These are phyloP conservation scores for Rhaphigaster nebulosa DNA, from an alignment of 2,888 invertebrate species.

Conservation along the genomic window DNA sequence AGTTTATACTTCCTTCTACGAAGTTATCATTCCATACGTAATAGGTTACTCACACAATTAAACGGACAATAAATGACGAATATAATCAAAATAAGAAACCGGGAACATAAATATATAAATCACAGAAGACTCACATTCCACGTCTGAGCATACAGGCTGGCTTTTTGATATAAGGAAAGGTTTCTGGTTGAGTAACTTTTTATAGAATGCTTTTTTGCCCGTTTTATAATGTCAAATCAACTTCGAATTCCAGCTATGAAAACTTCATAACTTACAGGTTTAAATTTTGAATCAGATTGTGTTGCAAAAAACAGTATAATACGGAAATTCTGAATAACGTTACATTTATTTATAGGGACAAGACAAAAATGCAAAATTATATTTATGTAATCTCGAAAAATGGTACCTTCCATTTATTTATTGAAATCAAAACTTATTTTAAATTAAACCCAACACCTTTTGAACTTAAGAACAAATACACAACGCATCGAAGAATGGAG, in stretches of 20 bases:
- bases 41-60: background rate
- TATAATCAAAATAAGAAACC: background rate
- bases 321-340: background rate
- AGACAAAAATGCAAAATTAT: too few species aligned
- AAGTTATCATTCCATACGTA: background rate
- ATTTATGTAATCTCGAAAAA: too few species aligned
- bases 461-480: too few species aligned
- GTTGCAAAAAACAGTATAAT: background rate
- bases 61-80: background rate
- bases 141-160: background rate
- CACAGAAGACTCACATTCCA: background rate
- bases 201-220: background rate
- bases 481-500: too few species aligned
- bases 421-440: too few species aligned
- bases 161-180: background rate
- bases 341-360: too few species aligned
- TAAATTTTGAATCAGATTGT: background rate
- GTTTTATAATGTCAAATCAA: background rate
- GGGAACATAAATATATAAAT: background rate
- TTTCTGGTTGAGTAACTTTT: slow-evolving; percentile 1
- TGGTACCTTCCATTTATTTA: too few species aligned
- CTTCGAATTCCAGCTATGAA: background rate
- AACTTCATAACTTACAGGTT: background rate
- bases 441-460: too few species aligned
- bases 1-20: too few species aligned